Evolutionary conservation across 2,888 invertebrate genomes (phyloP).

Genomic region (Agrilus cyanescens): DNA sequence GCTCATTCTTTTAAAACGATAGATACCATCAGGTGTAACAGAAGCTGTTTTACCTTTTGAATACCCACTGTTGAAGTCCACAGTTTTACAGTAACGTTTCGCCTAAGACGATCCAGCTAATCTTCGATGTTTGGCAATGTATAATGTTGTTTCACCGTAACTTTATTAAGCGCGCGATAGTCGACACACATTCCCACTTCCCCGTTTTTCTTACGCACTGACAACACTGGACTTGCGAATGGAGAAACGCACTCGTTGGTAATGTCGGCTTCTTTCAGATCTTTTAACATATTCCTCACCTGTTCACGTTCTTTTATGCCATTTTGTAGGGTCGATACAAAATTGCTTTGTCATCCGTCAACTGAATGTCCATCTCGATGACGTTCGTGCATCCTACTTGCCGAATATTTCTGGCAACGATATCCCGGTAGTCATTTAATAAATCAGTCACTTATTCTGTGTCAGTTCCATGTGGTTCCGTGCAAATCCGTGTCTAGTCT

Average conservation of each 20-base stretch:
- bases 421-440: neutral
- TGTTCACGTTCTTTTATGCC: slow-evolving; percentile 12
- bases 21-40: slow-evolving; percentile 21
- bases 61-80: slow-evolving; percentile 20
- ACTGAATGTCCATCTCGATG: slow-evolving; percentile 17
- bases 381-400: slow-evolving; percentile 10
- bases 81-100: slow-evolving; percentile 13
- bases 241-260: slow-evolving; percentile 14
- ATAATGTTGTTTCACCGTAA: slow-evolving; percentile 18
- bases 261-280: slow-evolving; percentile 10
- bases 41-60: slow-evolving; percentile 20
- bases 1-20: slow-evolving; percentile 19
- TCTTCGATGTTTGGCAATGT: slow-evolving; percentile 21
- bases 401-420: slow-evolving; percentile 10
- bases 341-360: slow-evolving; percentile 14
- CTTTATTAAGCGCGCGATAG: slow-evolving; percentile 18
- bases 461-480: too few species aligned
- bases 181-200: slow-evolving; percentile 13
- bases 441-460: too few species aligned
- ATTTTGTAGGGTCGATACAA: slow-evolving; percentile 19
- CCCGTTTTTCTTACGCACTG: slow-evolving; percentile 14
- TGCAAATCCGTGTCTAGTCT: too few species aligned
- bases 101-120: slow-evolving; percentile 14
- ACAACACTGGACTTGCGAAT: slow-evolving; percentile 9
- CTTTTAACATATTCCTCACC: slow-evolving; percentile 14